Conservation (phyloP, 2,113 vertebrate genomes). For the Globicephala melas region DNA sequence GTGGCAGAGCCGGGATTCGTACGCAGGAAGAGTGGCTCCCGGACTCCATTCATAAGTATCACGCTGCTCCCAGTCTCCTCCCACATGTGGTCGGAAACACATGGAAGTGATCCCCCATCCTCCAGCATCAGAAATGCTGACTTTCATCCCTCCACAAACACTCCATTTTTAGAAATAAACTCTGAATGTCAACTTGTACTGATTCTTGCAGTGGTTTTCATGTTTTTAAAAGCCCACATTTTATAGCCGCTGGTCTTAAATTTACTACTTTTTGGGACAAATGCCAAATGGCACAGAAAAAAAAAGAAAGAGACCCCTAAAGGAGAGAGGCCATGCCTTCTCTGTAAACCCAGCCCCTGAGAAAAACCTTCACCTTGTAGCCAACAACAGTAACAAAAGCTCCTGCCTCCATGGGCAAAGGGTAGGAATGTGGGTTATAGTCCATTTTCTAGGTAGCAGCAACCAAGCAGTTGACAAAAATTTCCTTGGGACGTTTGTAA, state of each 20-base stretch:
- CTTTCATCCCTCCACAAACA: not conserved
- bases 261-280: constrained; percentile 50
- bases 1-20: not conserved
- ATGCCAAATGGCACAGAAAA: constrained; percentile 25
- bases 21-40: not conserved
- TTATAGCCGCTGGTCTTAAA: constrained; percentile 19
- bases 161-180: constrained; percentile 32
- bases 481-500: not conserved
- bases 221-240: constrained; percentile 37
- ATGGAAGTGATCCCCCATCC: not conserved
- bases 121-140: not conserved
- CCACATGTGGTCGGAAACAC: not conserved
- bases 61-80: not conserved
- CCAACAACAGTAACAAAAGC: not conserved
- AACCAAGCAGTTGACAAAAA: not conserved
- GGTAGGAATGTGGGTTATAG: not conserved
- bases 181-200: not conserved
- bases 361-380: not conserved
- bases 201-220: constrained; percentile 39
- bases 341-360: not conserved
- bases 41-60: not conserved
- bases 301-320: not conserved
- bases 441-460: not conserved
- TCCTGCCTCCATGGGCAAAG: not conserved
- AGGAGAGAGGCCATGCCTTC: not conserved